These are phyloP conservation scores for Nannobrachium achirus DNA, from an alignment of 2,113 vertebrate genomes.

Conservation along the genomic window DNA sequence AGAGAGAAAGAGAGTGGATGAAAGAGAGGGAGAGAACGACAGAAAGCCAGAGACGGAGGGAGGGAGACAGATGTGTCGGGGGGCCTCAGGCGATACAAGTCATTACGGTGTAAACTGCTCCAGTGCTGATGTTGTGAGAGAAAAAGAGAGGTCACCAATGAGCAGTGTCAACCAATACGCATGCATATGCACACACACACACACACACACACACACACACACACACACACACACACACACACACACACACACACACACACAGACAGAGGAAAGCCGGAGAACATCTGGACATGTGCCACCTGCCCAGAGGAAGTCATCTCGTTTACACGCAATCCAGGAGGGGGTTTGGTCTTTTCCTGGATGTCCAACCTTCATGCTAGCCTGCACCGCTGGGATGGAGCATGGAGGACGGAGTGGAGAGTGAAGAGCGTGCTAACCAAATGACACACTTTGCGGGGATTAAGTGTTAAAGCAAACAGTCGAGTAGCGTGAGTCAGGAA, in stretches of 20 bases:
- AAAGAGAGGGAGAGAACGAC: constrained; percentile 70
- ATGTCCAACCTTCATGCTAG: constrained; percentile 75
- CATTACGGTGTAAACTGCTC: constrained; percentile 81
- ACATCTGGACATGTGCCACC: constrained; percentile 79
- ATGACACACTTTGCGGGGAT: constrained; percentile 74
- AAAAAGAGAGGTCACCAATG: constrained; percentile 71
- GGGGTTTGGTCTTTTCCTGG: constrained; percentile 72
- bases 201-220: constrained; percentile 53
- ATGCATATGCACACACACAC: constrained; percentile 1
- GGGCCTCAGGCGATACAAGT: constrained; percentile 79
- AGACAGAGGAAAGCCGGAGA: constrained; percentile 70
- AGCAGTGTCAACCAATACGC: constrained; percentile 65
- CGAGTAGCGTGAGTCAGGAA: constrained; percentile 55
- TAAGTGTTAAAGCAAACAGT: constrained; percentile 74
- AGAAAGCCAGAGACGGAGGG: constrained; percentile 57
- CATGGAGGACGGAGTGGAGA: constrained; percentile 71
- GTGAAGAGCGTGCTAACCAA: constrained; percentile 76
- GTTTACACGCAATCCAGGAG: constrained; percentile 72
- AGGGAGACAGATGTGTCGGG: constrained; percentile 76
- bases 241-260: constrained; percentile 32
- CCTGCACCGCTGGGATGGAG: constrained; percentile 68
- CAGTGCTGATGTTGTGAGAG: constrained; percentile 70
- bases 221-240: constrained; percentile 18
- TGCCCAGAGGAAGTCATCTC: constrained; percentile 81
- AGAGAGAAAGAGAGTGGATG: constrained; percentile 51